Base-by-base conservation (phyloP, 1,140 invertebrate genomes). In the honey bee (Apis mellifera) region DNA sequence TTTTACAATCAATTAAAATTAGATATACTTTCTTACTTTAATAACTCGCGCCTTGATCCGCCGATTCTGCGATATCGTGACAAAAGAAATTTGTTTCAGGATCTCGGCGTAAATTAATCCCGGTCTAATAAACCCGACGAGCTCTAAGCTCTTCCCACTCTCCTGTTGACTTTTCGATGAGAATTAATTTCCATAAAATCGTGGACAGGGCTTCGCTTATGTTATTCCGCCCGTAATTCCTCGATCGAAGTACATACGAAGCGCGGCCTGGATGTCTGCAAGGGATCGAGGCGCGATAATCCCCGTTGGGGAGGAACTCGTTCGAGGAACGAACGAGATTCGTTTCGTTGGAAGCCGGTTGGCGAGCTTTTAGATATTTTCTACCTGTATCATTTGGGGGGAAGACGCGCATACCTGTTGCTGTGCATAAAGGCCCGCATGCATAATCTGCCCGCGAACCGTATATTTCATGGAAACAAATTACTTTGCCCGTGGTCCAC, bases 381-480 rank as follows among this genome's bases (percentile, higher is more conserved):
- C 32, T 64, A 66, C 21, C 55, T 66, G 54, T 21, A 68, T 68
- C 68, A 76, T 74, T 82, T 62, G 55, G 26, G 55, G 26, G 57
- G 55, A 82, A 65, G 55, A 82, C 54, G 23, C 23, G 50, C 48
- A 32, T 82, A 82, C 79, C 79, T 82, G 79, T 82, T 82, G 79
- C 79, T 82, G 13, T 52, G 55, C 59, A 66, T 42, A 42, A 42
- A 42, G 76, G 57, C 64, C 64, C 73, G 55, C 64, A 76, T 82
- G 79, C 79, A 82, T 82, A 82, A 82, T 82, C 79, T 64, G 79
- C 64, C 79, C 66, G 60, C 55, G 55, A 8, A 48, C 72, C 64
- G 76, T 76, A 82, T 69, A 82, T 82, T 82, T 82, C 79, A 69
- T 21, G 66, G 48, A 60, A 82, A 82, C 79, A 76, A 82, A 76